phyloP scores from a whole-genome alignment of 2,797 vertebrate species.

The Lutjanus campechanus region DNA sequence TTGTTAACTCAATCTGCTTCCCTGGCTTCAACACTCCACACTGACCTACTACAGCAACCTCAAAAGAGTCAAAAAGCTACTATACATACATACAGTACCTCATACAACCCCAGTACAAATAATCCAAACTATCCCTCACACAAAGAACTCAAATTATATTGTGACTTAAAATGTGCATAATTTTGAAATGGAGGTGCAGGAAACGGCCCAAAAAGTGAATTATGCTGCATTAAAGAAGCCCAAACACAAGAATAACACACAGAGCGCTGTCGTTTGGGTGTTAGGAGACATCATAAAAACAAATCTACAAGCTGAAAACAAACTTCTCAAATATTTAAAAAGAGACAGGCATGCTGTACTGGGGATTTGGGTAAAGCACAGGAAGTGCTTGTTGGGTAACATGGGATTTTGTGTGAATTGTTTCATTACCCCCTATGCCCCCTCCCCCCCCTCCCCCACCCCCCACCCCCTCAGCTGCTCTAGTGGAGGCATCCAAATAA shows the following conservation, averaged over 20 bases:
- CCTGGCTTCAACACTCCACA: no score
- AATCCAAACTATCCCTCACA: no score
- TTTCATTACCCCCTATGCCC: slow-evolving; percentile 65
- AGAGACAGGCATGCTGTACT: slow-evolving; percentile 18
- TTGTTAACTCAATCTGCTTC: no score
- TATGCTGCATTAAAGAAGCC: slow-evolving; percentile 1
- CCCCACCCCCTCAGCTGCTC: slow-evolving; percentile 50
- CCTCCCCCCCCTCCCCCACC: slow-evolving; percentile 46
- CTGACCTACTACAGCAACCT: no score
- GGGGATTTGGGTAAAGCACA: slow-evolving; percentile 59
- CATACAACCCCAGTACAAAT: no score
- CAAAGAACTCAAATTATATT: slow-evolving; percentile 6
- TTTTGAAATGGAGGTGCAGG: neutral
- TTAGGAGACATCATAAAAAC: slow-evolving; percentile 54
- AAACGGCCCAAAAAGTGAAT: slow-evolving; percentile 1
- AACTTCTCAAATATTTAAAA: slow-evolving; percentile 70
- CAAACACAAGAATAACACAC: slow-evolving; percentile 12
- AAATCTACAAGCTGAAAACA: slow-evolving; percentile 66
- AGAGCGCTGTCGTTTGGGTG: slow-evolving; percentile 30
- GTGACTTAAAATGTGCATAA: slow-evolving; percentile 7
- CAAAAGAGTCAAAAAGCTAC: no score
- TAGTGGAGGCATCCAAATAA: slow-evolving; percentile 73
- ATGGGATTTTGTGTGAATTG: slow-evolving; percentile 58
- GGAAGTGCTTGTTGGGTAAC: slow-evolving; percentile 56
- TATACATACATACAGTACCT: no score